Conservation (phyloP, 2,888 invertebrate species). For the Acanthosepion esculentum region DNA sequence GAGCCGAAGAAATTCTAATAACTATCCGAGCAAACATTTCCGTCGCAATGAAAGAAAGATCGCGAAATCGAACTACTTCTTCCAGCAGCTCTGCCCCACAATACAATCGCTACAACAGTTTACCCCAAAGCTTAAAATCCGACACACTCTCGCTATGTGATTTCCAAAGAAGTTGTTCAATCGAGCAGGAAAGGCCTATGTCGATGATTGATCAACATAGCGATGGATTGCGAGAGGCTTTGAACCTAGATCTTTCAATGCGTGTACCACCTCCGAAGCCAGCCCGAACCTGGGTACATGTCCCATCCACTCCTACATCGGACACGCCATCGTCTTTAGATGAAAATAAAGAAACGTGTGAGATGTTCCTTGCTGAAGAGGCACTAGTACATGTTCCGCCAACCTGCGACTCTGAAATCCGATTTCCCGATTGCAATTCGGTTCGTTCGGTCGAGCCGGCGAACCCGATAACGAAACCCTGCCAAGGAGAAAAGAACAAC, state of each 20-base stretch:
- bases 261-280: constrained; percentile 24
- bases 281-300: not conserved
- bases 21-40: constrained; percentile 36
- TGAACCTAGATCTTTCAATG: not conserved
- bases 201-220: no score
- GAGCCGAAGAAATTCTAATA: constrained; percentile 36
- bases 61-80: not conserved
- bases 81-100: not conserved
- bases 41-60: not conserved
- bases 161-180: not conserved
- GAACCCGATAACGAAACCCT: not conserved
- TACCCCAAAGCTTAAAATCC: not conserved
- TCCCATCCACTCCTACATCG: not conserved
- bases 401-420: not conserved
- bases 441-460: not conserved
- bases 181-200: not conserved
- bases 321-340: not conserved
- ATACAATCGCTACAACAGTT: not conserved
- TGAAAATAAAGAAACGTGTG: not conserved
- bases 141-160: not conserved
- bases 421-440: not conserved
- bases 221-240: not conserved
- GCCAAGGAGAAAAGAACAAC: not conserved
- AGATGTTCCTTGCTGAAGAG: not conserved
- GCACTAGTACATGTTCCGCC: not conserved